Evolutionary conservation across 1,140 invertebrate genomes (phyloP), one percentile per base, ranked within the genome.

Genomic region (Brachystomella parvula): DNA sequence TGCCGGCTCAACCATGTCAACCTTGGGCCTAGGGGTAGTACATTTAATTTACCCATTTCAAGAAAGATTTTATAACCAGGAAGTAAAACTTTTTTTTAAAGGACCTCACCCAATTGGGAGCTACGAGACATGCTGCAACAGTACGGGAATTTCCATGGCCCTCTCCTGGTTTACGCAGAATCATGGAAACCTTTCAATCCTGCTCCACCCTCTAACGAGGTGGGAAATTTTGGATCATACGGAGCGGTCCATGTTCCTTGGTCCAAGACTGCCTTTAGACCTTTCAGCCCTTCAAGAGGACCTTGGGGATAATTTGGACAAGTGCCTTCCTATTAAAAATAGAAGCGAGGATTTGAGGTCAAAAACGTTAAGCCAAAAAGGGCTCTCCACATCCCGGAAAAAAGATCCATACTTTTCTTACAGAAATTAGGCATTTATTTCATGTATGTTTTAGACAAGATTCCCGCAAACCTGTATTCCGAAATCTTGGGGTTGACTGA

Each of bases 1-100:
- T 68, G 68, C 62, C 61, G 71, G 12, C 59, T 69, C 3, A 69
- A 66, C 47, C 1, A 21, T 6, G 33, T 72, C 0, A 69, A 69
- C 28, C 49, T 61, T 56, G 68, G 1, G 15, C 71, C 64, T 3
- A 28, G 62, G 28, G 60, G 30, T 62, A 60, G 6, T 39, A 6
- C 35, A 6, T 39, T 39, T 19, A 39, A 35, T 31, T 24, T 35
- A 9, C 29, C 6, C 6, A 17, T 62, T 44, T 44, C 60, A 62
- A 60, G 28, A 28, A 9, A 56, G 6, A 17, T 17, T 60, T 3
- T 33, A 12, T 60, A 21, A 12, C 53, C 12, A 56, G 26, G 12
- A 56, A 56, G 9, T n/a, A 56, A 15, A 31, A 17, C 31, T 61
- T 61, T 15, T 15, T 3, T 12, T 2, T 9, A 19, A 2, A 58